These are phyloP conservation scores for Helicoverpa assulta DNA, from an alignment of 2,888 invertebrate species.

Conservation along the genomic window DNA sequence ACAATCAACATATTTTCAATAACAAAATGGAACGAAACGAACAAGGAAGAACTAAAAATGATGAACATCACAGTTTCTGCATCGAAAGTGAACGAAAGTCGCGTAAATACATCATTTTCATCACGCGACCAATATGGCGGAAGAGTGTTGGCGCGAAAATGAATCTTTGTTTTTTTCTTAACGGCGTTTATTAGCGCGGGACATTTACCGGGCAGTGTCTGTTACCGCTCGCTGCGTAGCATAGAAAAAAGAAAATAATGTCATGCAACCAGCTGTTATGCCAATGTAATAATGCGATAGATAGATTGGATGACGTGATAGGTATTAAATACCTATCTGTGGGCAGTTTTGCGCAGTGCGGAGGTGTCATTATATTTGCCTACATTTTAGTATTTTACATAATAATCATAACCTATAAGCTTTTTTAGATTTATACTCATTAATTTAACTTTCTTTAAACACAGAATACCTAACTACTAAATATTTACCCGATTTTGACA, in stretches of 20 bases:
- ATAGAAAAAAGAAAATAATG: slow-evolving; percentile 62
- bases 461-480: no score
- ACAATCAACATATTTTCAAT: slow-evolving; percentile 46
- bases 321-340: slow-evolving; percentile 20
- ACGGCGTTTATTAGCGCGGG: slow-evolving; percentile 74
- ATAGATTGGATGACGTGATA: slow-evolving; percentile 43
- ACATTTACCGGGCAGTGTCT: slow-evolving; percentile 85
- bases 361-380: neutral
- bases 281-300: slow-evolving; percentile 50
- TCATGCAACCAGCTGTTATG: slow-evolving; percentile 63
- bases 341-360: neutral
- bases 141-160: slow-evolving; percentile 85
- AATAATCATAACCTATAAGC: no score
- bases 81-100: slow-evolving; percentile 88
- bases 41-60: slow-evolving; percentile 70
- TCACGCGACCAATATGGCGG: slow-evolving; percentile 88
- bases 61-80: slow-evolving; percentile 77
- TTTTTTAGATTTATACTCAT: no score
- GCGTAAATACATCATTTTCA: slow-evolving; percentile 87
- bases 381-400: neutral
- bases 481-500: slow-evolving; percentile 6
- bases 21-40: slow-evolving; percentile 62
- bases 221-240: slow-evolving; percentile 61
- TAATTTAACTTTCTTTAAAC: no score
- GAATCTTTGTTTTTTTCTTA: slow-evolving; percentile 87